phyloP scores from a whole-genome alignment of 2,113 vertebrate species.

The Speoplatyrhinus poulsoni region DNA sequence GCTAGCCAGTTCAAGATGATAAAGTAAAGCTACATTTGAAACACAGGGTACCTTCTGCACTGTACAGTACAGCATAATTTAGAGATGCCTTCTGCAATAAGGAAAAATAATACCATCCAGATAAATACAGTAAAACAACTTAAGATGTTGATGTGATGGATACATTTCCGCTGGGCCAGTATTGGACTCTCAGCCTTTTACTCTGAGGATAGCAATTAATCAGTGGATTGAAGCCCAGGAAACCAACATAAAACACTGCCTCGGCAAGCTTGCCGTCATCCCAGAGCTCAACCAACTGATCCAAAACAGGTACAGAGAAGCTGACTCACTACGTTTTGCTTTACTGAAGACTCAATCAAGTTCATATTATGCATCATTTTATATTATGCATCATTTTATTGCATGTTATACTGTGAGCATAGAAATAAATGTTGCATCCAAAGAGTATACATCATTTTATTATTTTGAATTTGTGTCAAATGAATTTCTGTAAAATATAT shows the following conservation, averaged over 20 bases:
- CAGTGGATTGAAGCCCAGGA: slow-evolving; percentile 63
- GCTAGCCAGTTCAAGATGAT: neutral
- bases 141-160: slow-evolving; percentile 38
- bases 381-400: slow-evolving; percentile 1
- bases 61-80: neutral
- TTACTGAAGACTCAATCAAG: slow-evolving; percentile 34
- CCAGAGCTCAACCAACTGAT: slow-evolving; percentile 43
- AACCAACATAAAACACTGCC: slow-evolving; percentile 67
- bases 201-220: slow-evolving; percentile 64
- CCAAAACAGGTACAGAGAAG: slow-evolving; percentile 40
- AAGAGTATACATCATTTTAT: too few species aligned
- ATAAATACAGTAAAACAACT: neutral
- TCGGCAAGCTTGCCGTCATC: slow-evolving; percentile 50
- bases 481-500: too few species aligned
- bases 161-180: slow-evolving; percentile 35
- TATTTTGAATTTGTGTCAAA: too few species aligned
- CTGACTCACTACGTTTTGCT: slow-evolving; percentile 45
- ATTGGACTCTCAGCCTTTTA: slow-evolving; percentile 36
- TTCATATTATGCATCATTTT: neutral
- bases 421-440: neutral
- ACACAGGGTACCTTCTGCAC: neutral
- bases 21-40: too few species aligned
- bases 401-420: neutral
- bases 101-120: neutral
- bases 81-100: neutral